Evolutionary conservation across 2,888 invertebrate genomes (phyloP), one percentile per base, ranked within the genome.

Genomic region (Caenorhabditis sp.): DNA sequence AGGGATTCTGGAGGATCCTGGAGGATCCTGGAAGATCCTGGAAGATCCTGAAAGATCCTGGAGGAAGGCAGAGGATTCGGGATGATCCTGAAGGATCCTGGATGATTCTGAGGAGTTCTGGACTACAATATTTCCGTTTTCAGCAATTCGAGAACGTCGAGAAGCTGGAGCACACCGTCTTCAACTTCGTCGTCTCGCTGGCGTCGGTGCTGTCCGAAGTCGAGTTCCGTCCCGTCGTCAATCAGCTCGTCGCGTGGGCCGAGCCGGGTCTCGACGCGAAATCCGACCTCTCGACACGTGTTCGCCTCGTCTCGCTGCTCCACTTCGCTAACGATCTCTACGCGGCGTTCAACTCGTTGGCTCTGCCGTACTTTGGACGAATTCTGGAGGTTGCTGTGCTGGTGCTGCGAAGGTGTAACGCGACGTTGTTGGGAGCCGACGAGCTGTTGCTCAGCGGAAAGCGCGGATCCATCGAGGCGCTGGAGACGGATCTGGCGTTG

Each of bases 321-420:
- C 84, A 87, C 80, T 88, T 90, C 58, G 88, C 88, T 16, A 90
- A 90, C 74, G 54, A 76, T 16, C 88, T 91, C 64, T 90, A 90
- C 79, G 75, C 85, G 16, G 61, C 85, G 5, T 91, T 86, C 86
- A 89, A 90, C 63, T 88, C 86, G 24, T 69, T 91, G 19, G 88
- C 91, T 16, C 76, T 91, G 35, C 89, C 91, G 3, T 89, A 89
- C 68, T 91, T 91, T 54, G 83, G 84, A 28, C 74, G 86, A 31
- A 75, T 91, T n/a, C 74, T 91, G 47, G 89, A 90, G 47, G 80
- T 90, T 59, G 84, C 86, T 12, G 83, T 86, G 12, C 79, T 86
- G 59, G 84, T 91, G 35, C 69, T 91, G 47, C 58, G 44, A 16
- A 81, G 72, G 2, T 79, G 87, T 66, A 91, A 91, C 66, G 85